Percentiles rank a stretch among this genome's conserved stretches.
Evolutionary conservation across 1,140 invertebrate genomes (phyloP).

Genomic region (Eubasilissa regina): DNA sequence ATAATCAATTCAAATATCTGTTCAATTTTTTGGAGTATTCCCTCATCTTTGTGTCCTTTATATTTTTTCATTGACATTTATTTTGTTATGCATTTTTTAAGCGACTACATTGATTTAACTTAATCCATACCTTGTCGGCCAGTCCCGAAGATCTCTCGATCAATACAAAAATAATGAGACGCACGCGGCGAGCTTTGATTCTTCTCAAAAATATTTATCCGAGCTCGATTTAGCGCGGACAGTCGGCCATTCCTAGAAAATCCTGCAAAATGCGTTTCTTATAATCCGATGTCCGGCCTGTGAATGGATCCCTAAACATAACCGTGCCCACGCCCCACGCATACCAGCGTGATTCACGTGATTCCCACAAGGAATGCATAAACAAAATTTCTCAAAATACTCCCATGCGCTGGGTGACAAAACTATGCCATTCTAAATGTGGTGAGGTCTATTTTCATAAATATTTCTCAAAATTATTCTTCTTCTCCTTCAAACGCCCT

Average conservation of each 20-base stretch:
- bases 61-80: too few species aligned
- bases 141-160: neutral
- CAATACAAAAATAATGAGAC: neutral
- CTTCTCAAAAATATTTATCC: slow-evolving; percentile 23
- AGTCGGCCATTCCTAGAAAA: neutral
- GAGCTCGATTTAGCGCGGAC: neutral
- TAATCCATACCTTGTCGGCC: neutral
- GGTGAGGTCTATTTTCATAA: too few species aligned
- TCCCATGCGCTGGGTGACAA: neutral
- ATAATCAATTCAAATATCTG: too few species aligned
- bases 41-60: too few species aligned
- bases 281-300: neutral
- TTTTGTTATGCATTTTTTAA: too few species aligned
- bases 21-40: too few species aligned
- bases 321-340: neutral
- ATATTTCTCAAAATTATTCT: too few species aligned
- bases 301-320: neutral
- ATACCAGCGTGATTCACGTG: slow-evolving; percentile 8
- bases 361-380: neutral
- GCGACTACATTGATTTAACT: too few species aligned
- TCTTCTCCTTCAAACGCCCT: too few species aligned
- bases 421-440: too few species aligned
- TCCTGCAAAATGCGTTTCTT: neutral
- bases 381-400: neutral
- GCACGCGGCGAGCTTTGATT: neutral